A percentile compares a stretch with the other conserved stretches of the same genome.
Conservation (phyloP, 2,888 invertebrate genomes). For the Empis livida region DNA sequence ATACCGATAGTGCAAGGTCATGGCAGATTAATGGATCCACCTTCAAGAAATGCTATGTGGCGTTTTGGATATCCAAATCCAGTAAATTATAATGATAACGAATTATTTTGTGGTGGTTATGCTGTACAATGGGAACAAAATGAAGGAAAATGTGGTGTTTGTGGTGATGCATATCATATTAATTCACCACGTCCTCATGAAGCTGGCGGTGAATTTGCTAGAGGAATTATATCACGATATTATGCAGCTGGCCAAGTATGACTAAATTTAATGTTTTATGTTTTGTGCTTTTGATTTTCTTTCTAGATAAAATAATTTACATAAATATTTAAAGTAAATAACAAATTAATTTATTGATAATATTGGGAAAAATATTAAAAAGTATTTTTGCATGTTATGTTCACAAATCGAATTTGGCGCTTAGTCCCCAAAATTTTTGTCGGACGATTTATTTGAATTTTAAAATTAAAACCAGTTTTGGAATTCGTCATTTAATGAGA, state of each 20-base stretch:
- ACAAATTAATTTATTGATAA: no score
- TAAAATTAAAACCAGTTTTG: no score
- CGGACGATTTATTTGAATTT: no score
- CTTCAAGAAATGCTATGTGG: constrained; percentile 91
- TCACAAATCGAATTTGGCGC: not conserved
- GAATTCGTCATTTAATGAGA: no score
- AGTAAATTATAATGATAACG: constrained; percentile 89
- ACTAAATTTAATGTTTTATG: no score
- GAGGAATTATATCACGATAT: constrained; percentile 69
- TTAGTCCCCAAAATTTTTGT: not conserved
- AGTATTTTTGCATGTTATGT: not conserved
- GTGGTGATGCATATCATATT: constrained; percentile 73
- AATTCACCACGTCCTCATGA: constrained; percentile 69
- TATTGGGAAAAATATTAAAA: no score
- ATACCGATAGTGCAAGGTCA: constrained; percentile 48
- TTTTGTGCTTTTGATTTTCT: no score
- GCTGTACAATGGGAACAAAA: constrained; percentile 83
- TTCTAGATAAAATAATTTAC: no score
- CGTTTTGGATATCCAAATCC: constrained; percentile 88
- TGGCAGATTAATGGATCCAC: constrained; percentile 84
- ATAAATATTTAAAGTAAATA: no score
- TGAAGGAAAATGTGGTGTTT: constrained; percentile 74
- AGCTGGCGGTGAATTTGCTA: constrained; percentile 74
- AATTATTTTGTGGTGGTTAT: constrained; percentile 84
- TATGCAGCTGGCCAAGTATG: constrained; percentile 71